These are phyloP conservation scores for Encarsia formosa DNA, from an alignment of 2,888 invertebrate genomes.

Conservation along the genomic window DNA sequence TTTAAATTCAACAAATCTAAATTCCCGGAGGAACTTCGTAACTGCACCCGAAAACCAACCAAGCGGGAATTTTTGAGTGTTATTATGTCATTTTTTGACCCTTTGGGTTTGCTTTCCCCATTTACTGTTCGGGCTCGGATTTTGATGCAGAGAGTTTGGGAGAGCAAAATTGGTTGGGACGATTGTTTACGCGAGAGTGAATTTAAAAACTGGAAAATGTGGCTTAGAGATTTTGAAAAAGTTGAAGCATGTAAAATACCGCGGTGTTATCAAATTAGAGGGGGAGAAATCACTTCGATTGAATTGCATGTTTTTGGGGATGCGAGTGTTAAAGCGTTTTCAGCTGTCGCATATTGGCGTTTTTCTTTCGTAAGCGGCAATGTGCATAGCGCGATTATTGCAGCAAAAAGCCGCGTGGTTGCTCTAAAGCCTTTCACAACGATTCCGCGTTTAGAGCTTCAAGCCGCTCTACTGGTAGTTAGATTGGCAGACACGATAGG, in stretches of 20 bases:
- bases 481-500: slow-evolving; percentile 7
- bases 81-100: no score
- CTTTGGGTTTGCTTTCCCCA: no score
- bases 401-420: neutral
- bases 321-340: neutral
- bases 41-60: neutral
- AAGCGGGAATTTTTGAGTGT: no score
- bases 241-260: neutral
- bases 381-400: neutral
- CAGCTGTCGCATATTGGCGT: neutral
- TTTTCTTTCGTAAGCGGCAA: neutral
- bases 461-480: slow-evolving; percentile 17
- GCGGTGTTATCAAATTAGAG: neutral
- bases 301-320: neutral
- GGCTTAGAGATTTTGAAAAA: neutral
- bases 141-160: slow-evolving; percentile 1
- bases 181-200: neutral
- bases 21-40: neutral
- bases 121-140: no score
- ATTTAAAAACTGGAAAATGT: neutral
- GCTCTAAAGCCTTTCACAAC: neutral
- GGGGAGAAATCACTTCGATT: neutral
- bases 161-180: slow-evolving; percentile 4
- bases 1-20: neutral
- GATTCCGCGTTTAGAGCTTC: no score